Evolutionary conservation across 2,797 vertebrate genomes (phyloP), one percentile per base, ranked within the genome.

Genomic region (Ciconia nigra): DNA sequence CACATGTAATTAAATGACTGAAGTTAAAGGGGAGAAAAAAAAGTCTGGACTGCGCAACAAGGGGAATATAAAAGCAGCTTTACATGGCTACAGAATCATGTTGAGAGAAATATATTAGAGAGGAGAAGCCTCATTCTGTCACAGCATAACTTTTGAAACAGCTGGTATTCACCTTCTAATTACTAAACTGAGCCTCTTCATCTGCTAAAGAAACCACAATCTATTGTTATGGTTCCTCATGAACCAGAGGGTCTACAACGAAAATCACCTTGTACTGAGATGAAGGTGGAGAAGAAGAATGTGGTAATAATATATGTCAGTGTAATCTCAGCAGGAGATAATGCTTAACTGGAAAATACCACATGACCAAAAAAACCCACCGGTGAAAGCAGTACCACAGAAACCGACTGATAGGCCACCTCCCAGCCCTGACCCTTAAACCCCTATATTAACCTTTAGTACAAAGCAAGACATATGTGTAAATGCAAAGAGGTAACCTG

Each of bases 111-210:
- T 15, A 29, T 6, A 37, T 19, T 44, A 76, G 33, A 78, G 61
- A 42, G 35, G n/a, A 77, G 49, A 92, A 96, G 65, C 46, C 46
- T 92, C 61, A 65, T 74, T 89, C 37, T 89, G 78, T 80, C 67
- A 74, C 31, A 61, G 35, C 13, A 7, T 6, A 80, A 59, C 63
- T 88, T 89, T 46, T 1, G 3, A 76, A 92, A 74, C 1, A 3
- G 47, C 33, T 77, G 52, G 14, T 67, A 49, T 78, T 91, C 29
- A 79, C 47, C 26, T 66, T 33, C 39, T 37, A 25, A 39, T 55
- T 80, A 44, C 18, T 70, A 73, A 72, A 84, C 11, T 14, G 28
- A 73, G 62, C 15, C 35, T 71, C 63, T 66, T n/a, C 16, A 12
- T 39, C 59, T 83, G 67, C 26, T 37, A 89, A 41, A 87, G 79